Conservation (phyloP, 2,113 vertebrate genomes). For the Pycnonotus jocosus region DNA sequence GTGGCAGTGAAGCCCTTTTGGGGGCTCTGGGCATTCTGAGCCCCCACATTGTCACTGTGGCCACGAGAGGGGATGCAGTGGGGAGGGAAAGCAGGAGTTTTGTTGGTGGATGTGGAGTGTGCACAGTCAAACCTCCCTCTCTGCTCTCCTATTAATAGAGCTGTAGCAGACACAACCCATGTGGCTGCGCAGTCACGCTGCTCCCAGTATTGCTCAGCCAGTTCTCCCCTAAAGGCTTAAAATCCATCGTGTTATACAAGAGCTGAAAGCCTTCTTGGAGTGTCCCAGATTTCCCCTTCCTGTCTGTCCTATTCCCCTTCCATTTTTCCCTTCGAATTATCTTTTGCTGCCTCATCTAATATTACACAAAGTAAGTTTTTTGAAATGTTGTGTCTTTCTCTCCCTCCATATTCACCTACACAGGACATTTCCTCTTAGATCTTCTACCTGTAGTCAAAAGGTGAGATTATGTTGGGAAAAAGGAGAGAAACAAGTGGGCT, state of each 20-base stretch:
- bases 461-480: neutral
- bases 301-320: neutral
- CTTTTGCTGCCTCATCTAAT: neutral
- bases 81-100: neutral
- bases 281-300: constrained; percentile 3
- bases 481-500: neutral
- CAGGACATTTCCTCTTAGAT: neutral
- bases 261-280: neutral
- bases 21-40: neutral
- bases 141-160: constrained; percentile 6
- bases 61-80: neutral
- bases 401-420: fast-evolving
- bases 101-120: neutral
- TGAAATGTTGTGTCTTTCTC: neutral
- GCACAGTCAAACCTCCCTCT: neutral
- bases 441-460: neutral
- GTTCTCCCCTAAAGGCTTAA: constrained; percentile 36
- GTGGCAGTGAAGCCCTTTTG: neutral
- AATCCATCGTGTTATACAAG: constrained; percentile 4
- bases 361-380: neutral
- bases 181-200: constrained; percentile 44
- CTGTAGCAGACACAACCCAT: constrained; percentile 24
- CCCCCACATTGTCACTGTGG: neutral
- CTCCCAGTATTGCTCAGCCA: neutral
- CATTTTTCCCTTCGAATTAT: neutral